Evolutionary conservation across 1,140 invertebrate genomes (phyloP), one percentile per base, ranked within the genome.

Genomic region (Cryptotermes secundus): DNA sequence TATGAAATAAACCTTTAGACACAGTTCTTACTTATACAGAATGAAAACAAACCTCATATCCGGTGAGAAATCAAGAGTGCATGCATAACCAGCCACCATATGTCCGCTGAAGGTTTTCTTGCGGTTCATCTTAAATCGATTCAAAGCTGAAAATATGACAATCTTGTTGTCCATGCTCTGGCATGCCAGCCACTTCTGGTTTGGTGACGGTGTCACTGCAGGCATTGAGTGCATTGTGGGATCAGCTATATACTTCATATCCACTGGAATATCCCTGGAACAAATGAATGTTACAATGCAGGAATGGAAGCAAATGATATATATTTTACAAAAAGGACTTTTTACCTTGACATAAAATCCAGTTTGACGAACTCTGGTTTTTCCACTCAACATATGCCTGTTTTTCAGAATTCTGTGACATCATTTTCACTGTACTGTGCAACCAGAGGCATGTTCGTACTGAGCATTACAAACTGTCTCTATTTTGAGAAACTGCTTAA

Each of bases 191-290:
- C 99, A 99, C 91, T 99, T 99, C 88, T 97, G 96, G 92, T 99
- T 99, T 3, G 97, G 98, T 1, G 98, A 96, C 26, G 95, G 91
- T 0, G 97, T 97, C 0, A 99, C 98, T 2, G 97, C 95, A 1
- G 99, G 99, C 95, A 99, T 99, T 10, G 98, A 99, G 91, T 99
- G 99, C 97, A 99, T 99, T 3, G 96, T 95, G 4, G 99, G 98
- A 91, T 99, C 99, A n/a, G 99, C 98, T 87, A 99, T 99, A 88
- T 99, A 99, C 89, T 99, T 99, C 95, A 99, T 99, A 89, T 99
- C 99, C 6, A 99, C 99, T 1, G 99, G 99, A 89, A 99, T 99
- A 89, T 99, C 98, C 96, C 95, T 96, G 87, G 85, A 88, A 86
- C 86, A 88, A 16, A 72, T 3, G 22, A 34, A 35, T 31, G 9